A percentile compares a stretch with the other conserved stretches of the same genome.
phyloP scores from a whole-genome alignment of 2,888 invertebrate species.

The Andrena flavipes region DNA sequence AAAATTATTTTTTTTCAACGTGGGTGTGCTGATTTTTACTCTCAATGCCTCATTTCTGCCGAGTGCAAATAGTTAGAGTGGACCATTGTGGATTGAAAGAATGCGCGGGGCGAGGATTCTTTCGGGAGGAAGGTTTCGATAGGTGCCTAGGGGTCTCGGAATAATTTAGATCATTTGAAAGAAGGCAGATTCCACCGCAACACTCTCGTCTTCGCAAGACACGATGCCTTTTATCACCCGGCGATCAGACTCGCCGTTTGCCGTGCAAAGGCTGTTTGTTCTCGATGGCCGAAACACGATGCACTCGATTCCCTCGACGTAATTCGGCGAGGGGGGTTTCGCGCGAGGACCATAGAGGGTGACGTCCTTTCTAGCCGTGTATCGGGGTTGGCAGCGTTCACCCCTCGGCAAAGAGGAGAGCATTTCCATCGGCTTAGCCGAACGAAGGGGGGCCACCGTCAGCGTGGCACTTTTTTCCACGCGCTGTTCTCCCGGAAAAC shows the following conservation, averaged over 20 bases:
- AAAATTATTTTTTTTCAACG: too few relatives aligned
- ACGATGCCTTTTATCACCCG: constrained; percentile 9
- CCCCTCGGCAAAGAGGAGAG: constrained; percentile 61
- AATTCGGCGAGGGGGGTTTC: constrained; percentile 32
- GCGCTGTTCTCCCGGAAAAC: constrained; percentile 54
- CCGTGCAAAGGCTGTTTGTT: constrained; percentile 29
- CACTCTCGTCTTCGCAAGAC: neutral
- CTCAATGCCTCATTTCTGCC: too few relatives aligned
- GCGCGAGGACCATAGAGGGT: constrained; percentile 22
- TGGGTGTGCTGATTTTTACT: too few relatives aligned
- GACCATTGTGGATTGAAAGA: too few relatives aligned
- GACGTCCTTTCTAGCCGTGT: constrained; percentile 53
- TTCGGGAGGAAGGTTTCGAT: too few relatives aligned
- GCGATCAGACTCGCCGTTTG: constrained; percentile 31
- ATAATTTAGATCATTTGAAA: too few relatives aligned
- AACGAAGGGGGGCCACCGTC: constrained; percentile 26
- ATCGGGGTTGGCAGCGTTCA: constrained; percentile 54
- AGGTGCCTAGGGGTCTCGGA: too few relatives aligned
- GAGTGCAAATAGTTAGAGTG: too few relatives aligned
- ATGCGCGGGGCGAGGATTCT: too few relatives aligned
- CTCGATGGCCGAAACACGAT: constrained; percentile 17
- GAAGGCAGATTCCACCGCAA: too few relatives aligned
- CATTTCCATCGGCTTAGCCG: constrained; percentile 59
- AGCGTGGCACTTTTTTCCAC: constrained; percentile 36
- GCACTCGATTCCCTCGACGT: constrained; percentile 42